Evolutionary conservation across 1,140 invertebrate genomes (phyloP).

Genomic region (Apis dorsata): DNA sequence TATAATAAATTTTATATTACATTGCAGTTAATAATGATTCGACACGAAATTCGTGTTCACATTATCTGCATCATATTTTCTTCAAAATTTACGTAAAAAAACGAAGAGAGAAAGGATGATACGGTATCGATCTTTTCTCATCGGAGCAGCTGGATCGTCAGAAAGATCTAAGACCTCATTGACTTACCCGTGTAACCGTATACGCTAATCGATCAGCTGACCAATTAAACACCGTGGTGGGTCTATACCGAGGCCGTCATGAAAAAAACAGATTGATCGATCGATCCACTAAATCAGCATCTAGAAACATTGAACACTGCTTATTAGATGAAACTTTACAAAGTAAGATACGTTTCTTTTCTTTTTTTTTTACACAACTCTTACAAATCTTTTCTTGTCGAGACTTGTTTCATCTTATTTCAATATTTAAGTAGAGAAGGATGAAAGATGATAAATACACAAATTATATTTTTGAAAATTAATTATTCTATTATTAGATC

Average conservation of each 20-base stretch:
- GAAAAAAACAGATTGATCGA: constrained; percentile 27
- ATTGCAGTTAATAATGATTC: no score
- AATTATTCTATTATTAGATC: no score
- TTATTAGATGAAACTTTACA: neutral
- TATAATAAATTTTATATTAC: no score
- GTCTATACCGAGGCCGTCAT: constrained; percentile 3
- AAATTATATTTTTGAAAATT: no score
- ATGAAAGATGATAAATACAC: no score
- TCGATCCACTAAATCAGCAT: constrained; percentile 20
- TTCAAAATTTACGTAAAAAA: no score
- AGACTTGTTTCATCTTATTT: no score
- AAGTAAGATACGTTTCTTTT: neutral
- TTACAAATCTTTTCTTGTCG: neutral
- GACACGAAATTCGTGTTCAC: no score
- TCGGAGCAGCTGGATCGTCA: neutral
- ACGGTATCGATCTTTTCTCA: neutral
- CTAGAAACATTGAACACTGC: neutral
- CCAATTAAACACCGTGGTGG: constrained; percentile 17
- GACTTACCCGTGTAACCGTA: neutral
- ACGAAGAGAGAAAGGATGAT: no score
- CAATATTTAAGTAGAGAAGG: no score
- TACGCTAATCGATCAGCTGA: constrained; percentile 2
- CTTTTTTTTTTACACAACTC: neutral
- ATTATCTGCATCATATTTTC: no score
- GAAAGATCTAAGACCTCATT: neutral